These are phyloP conservation scores for Drosophila quinaria DNA, from an alignment of 2,888 invertebrate species.

Conservation along the genomic window DNA sequence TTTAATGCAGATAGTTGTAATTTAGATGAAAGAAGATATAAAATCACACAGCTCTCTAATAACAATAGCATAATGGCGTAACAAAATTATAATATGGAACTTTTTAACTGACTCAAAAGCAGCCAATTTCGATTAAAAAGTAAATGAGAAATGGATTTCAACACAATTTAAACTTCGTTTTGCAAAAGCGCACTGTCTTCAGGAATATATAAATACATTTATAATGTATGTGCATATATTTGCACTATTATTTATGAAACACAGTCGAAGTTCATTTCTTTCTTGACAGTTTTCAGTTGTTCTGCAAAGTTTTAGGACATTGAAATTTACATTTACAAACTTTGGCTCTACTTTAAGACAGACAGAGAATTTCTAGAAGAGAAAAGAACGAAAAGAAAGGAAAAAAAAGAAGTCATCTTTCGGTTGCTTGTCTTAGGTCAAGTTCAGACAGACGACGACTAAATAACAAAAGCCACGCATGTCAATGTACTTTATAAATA, in stretches of 20 bases:
- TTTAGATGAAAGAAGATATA: too few species aligned
- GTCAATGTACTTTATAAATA: constrained; percentile 29
- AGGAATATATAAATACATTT: constrained; percentile 10
- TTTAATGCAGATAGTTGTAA: background rate
- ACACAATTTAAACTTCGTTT: constrained; percentile 15
- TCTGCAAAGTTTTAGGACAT: constrained; percentile 3
- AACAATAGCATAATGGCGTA: background rate
- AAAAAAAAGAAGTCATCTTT: background rate
- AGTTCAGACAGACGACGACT: constrained; percentile 22
- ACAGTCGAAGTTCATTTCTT: constrained; percentile 13
- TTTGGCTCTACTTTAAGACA: constrained; percentile 17
- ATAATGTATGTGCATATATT: constrained; percentile 23
- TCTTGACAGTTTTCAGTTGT: constrained; percentile 16
- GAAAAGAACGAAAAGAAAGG: background rate
- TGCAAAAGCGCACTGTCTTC: background rate
- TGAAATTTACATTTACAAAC: constrained; percentile 28
- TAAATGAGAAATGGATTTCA: constrained; percentile 3
- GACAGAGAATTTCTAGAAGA: constrained; percentile 1
- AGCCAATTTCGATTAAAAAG: constrained; percentile 13
- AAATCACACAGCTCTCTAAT: background rate
- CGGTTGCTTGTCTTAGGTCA: constrained; percentile 29
- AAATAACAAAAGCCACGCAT: constrained; percentile 27
- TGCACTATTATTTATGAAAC: constrained; percentile 25
- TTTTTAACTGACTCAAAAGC: constrained; percentile 2
- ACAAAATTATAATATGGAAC: background rate